Base-by-base conservation (phyloP, 2,113 vertebrate species). In the Shinisaurus crocodilurus region DNA sequence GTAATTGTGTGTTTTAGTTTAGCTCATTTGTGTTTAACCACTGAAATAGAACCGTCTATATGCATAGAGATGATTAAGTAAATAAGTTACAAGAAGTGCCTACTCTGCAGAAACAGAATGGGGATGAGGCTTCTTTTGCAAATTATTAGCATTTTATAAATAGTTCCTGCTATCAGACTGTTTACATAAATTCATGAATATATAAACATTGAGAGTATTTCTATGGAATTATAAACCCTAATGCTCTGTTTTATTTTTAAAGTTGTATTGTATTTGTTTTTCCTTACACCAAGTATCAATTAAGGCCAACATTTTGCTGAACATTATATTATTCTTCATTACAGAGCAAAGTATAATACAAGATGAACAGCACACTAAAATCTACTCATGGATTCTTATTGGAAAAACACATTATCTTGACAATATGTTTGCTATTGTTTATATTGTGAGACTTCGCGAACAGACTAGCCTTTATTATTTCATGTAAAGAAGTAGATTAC, bases 71-170 rank as follows among this genome's bases (percentile, higher is more conserved):
- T 91, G 96, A 96, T 94, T 95, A 93, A 95, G 90, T 94, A 95
- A 96, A 95, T 88, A 96, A 92, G 95, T 94, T 95, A 95, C 96
- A 95, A 89, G 94, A 93, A 95, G 81, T 94, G 75, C 94, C 69
- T 79, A 70, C 90, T 95, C 96, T 65, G 89, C 90, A 89, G 84
- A 82, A 94, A 94, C 91, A 93, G 94, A 97, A 96, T 97, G 92
- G 95, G 91, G 85, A 89, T 94, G 90, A 91, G 92, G 93, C 93
- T 96, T 95, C 90, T 63, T 82, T 93, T 77, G 74, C 87, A 95
- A 95, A 94, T 83, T 91, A 93, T 95, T 96, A 94, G 69, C 79
- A 94, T 95, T 96, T 94, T 97, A 96, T 94, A 95, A 96, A 96
- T 96, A 95, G 92, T 96, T 96, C 86, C 89, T 95, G 95, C 92